Conservation (phyloP, 2,113 vertebrate species). For the Uropsilus gracilis region DNA sequence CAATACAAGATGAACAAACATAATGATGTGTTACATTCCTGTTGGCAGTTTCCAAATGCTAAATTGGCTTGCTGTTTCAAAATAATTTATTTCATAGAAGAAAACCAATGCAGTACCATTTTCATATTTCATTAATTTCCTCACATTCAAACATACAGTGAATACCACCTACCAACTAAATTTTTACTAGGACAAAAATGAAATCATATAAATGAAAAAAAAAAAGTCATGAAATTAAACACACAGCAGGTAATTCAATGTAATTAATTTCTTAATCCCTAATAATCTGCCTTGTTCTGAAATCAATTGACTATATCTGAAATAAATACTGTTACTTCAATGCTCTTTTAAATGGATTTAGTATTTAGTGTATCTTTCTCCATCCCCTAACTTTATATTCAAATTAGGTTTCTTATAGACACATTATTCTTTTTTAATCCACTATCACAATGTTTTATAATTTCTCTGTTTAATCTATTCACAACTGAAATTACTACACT, state of each 20-base stretch:
- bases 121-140: not conserved
- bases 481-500: not conserved
- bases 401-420: not conserved
- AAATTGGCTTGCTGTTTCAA: not conserved
- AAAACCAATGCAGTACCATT: not conserved
- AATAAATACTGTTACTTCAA: not conserved
- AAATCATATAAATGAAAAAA: not conserved
- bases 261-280: not conserved
- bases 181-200: conserved; percentile 2
- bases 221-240: not conserved
- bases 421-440: not conserved
- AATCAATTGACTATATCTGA: not conserved
- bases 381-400: not conserved
- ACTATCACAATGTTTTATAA: not conserved
- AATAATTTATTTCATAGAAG: conserved; percentile 26
- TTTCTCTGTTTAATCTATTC: not conserved
- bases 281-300: not conserved
- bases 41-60: not conserved
- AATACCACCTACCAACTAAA: not conserved
- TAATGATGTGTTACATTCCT: not conserved
- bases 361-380: not conserved
- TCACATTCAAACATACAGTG: not conserved
- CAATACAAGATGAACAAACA: not conserved
- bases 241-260: not conserved
- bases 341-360: not conserved